Evolutionary conservation across 2,888 invertebrate genomes (phyloP).

Genomic region (Idaea dimidiata): DNA sequence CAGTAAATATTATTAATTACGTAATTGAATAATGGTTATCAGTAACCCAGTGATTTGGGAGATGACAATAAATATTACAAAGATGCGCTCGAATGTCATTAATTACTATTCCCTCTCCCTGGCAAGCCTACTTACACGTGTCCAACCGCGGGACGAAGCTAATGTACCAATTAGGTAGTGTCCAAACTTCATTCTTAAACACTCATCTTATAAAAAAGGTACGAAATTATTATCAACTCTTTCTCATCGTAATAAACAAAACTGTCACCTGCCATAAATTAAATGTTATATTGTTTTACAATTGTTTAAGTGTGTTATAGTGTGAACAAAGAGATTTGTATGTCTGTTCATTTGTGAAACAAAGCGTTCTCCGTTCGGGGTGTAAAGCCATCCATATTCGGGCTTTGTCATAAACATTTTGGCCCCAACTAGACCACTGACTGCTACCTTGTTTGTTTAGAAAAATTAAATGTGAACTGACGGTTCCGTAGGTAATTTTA

Average conservation of each 20-base stretch:
- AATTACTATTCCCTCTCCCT: too few species aligned
- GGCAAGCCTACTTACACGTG: too few species aligned
- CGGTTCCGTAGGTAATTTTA: slow-evolving; percentile 14
- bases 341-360: slow-evolving; percentile 23
- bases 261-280: slow-evolving; percentile 14
- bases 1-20: too few species aligned
- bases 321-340: slow-evolving; percentile 38
- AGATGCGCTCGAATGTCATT: too few species aligned
- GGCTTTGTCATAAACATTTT: slow-evolving; percentile 14
- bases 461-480: slow-evolving; percentile 11
- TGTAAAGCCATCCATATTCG: background rate
- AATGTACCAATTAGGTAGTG: too few species aligned
- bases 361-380: background rate
- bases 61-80: too few species aligned
- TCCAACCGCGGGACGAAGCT: too few species aligned
- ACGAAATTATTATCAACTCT: slow-evolving; percentile 20
- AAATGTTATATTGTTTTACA: slow-evolving; percentile 60
- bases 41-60: too few species aligned
- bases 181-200: background rate
- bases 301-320: slow-evolving; percentile 60
- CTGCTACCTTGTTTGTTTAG: slow-evolving; percentile 39
- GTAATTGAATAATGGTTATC: too few species aligned
- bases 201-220: background rate
- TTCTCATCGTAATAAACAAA: slow-evolving; percentile 23
- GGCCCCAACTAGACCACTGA: slow-evolving; percentile 45